Conservation (phyloP, 2,797 vertebrate species). For the Oreonectes daqikongensis region DNA sequence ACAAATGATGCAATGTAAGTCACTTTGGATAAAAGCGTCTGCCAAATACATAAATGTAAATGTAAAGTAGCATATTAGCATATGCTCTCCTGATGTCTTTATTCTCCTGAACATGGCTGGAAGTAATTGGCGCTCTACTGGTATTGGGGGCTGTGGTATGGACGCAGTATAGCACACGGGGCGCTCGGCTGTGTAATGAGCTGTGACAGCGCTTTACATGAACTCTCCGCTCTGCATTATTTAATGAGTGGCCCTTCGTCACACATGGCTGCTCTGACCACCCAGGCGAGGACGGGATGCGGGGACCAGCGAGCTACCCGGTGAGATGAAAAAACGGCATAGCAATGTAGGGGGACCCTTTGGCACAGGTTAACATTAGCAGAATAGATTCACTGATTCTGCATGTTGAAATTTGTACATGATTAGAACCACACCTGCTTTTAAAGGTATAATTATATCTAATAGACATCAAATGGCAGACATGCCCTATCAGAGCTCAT, state of each 20-base stretch:
- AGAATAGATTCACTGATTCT: not conserved
- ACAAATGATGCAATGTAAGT: too few relatives aligned
- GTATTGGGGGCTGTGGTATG: slow-evolving; percentile 28
- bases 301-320: not conserved
- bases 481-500: not conserved
- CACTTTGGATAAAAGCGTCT: too few relatives aligned
- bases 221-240: slow-evolving; percentile 59
- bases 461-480: not conserved
- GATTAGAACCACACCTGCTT: not conserved
- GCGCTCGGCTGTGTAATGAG: slow-evolving; percentile 51
- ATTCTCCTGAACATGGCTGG: slow-evolving; percentile 52
- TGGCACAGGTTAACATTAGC: not conserved
- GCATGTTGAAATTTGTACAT: not conserved
- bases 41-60: too few relatives aligned
- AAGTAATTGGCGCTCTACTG: slow-evolving; percentile 58
- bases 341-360: slow-evolving; percentile 27
- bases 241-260: slow-evolving; percentile 50
- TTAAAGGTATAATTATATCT: not conserved
- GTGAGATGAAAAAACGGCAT: not conserved
- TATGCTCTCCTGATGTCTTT: slow-evolving; percentile 28
- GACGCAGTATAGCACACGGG: slow-evolving; percentile 47
- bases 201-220: slow-evolving; percentile 56
- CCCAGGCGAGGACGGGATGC: slow-evolving; percentile 5
- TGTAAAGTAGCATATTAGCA: slow-evolving; percentile 53
- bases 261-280: slow-evolving; percentile 40